Evolutionary conservation across 2,797 vertebrate genomes (phyloP).

Genomic region (Lepilemur ruficaudatus): DNA sequence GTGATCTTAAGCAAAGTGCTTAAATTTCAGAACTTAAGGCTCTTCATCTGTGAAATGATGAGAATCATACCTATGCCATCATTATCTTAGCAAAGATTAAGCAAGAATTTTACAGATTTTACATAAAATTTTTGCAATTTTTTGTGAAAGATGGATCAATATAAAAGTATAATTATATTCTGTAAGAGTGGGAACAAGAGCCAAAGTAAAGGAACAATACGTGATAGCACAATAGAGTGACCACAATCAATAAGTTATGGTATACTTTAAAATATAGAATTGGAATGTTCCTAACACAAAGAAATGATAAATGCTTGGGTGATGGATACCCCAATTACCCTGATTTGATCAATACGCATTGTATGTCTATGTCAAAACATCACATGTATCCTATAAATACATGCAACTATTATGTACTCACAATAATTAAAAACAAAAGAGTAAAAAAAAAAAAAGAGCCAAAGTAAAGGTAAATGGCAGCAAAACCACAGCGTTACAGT

Average conservation of each 20-base stretch:
- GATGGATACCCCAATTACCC: neutral
- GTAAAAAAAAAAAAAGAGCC: neutral
- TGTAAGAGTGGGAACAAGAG: neutral
- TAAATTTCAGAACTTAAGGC: constrained; percentile 9
- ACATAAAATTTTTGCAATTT: too few species aligned
- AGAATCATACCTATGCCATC: neutral
- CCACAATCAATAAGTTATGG: too few species aligned
- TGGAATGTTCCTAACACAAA: neutral
- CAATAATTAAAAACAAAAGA: neutral
- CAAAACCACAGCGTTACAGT: neutral
- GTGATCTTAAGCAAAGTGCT: neutral
- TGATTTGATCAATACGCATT: neutral
- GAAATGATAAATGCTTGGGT: neutral
- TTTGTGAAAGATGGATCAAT: neutral
- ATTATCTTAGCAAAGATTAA: neutral
- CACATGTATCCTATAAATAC: neutral
- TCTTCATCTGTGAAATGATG: neutral
- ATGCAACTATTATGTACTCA: neutral
- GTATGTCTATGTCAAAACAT: neutral
- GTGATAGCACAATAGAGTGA: neutral
- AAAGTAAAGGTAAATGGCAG: neutral
- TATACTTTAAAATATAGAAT: neutral
- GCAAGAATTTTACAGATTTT: neutral
- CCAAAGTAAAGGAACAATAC: neutral
- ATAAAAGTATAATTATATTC: neutral